Base-by-base conservation (phyloP, 1,140 invertebrate genomes). In the Chironomus tepperi region DNA sequence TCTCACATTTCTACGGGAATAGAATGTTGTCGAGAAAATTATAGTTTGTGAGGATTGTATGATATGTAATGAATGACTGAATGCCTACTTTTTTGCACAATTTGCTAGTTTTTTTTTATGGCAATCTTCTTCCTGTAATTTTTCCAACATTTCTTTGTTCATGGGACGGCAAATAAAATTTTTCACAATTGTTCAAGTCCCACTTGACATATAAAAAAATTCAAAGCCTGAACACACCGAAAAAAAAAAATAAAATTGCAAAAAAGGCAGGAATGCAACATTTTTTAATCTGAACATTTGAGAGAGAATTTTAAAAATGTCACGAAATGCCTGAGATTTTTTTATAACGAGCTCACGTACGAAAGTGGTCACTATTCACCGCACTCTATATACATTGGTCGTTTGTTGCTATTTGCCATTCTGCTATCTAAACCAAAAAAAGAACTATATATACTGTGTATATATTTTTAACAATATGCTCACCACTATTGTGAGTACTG, bases 271-370 rank as follows among this genome's bases (percentile, higher is more conserved):
- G 47, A 57, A n/a, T 34, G 24, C 24, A 34, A 34, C 24, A 34
- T 34, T 34, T 34, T 34, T 34, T 34, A 34, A 15, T 57, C 12
- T 57, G 47, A 57, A 57, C 12, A 57, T 34, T 34, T 34, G 47
- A 12, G 3, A 57, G 47, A 57, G 47, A 57, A 57, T 57, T 57
- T 57, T 70, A 19, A 70, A 70, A 70, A 70, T 70, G 65, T 70
- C 65, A 70, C 65, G 65, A 70, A 70, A 70, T 57, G 47, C 47
- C 65, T 70, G 65, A 70, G 65, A 70, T 70, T 70, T 70, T 19
- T 19, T 18, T 21, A n/a, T 70, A 21, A 70, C 19, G 65, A 70
- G 65, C 65, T 70, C 65, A 70, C 65, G 65, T 70, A 70, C 65
- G 65, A 70, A 70, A 70, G 65, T 70, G 65, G 19, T 21, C 65